These are phyloP conservation scores for Probosciger aterrimus DNA, from an alignment of 2,113 vertebrate genomes.

Conservation along the genomic window DNA sequence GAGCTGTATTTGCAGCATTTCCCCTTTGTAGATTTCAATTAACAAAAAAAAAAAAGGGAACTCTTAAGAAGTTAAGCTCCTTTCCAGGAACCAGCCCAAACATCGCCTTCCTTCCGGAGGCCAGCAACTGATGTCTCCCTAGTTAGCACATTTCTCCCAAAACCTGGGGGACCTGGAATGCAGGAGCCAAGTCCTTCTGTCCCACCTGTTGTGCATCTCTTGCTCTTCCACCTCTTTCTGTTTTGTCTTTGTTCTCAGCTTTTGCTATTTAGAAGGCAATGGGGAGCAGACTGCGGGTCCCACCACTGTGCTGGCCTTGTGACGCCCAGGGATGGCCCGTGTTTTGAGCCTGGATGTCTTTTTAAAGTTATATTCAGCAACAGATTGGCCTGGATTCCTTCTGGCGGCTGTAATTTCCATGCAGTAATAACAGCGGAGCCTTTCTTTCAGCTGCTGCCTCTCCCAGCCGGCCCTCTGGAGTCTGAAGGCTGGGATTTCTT, in stretches of 20 bases:
- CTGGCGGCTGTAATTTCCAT: constrained; percentile 52
- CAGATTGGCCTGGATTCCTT: constrained; percentile 37
- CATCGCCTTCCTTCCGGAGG: background rate
- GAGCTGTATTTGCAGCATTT: background rate
- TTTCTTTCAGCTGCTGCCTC: constrained; percentile 46
- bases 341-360: constrained; percentile 6
- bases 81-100: background rate
- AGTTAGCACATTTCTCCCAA: background rate
- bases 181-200: background rate
- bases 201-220: background rate
- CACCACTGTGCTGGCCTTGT: rapidly evolving
- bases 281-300: background rate
- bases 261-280: background rate
- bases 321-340: rapidly evolving
- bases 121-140: background rate
- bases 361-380: constrained; percentile 45
- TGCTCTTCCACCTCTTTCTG: background rate
- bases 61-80: background rate
- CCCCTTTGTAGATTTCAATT: background rate
- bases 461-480: constrained; percentile 2
- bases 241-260: background rate
- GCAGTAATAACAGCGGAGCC: constrained; percentile 42
- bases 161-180: background rate
- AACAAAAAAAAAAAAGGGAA: background rate
- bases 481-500: constrained; percentile 21